phyloP scores from a whole-genome alignment of 2,113 vertebrate species.

The Misgurnus mizolepis region DNA sequence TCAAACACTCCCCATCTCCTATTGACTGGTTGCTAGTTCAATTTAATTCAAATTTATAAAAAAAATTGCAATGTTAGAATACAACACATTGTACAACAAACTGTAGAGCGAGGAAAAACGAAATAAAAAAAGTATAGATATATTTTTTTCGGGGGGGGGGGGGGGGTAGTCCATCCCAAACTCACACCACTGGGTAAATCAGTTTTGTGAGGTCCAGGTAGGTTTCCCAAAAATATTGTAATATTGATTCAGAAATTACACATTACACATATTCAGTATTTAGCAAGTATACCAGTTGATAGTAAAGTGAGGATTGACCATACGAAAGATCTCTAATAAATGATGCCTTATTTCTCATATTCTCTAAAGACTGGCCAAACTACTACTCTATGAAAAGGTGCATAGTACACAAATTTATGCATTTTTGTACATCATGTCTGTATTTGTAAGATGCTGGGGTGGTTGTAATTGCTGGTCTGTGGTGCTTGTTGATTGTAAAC shows the following conservation, averaged over 20 bases:
- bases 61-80: too few relatives aligned
- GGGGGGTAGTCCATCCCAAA: background rate
- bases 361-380: background rate
- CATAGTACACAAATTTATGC: slow-evolving; percentile 21
- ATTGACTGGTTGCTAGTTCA: background rate
- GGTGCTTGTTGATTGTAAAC: background rate
- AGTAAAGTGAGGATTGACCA: background rate
- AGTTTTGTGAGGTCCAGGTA: background rate
- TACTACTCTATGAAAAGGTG: background rate
- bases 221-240: background rate
- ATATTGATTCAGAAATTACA: background rate
- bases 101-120: too few relatives aligned
- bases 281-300: background rate
- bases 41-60: too few relatives aligned
- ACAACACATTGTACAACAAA: background rate
- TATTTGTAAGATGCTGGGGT: slow-evolving; percentile 3
- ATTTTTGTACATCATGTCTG: slow-evolving; percentile 37
- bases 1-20: background rate
- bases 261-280: background rate
- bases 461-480: background rate
- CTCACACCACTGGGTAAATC: background rate
- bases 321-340: background rate
- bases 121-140: too few relatives aligned
- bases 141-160: too few relatives aligned
- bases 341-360: background rate